Evolutionary conservation across 2,888 invertebrate species (phyloP).

Genomic region (Noctua pronuba): DNA sequence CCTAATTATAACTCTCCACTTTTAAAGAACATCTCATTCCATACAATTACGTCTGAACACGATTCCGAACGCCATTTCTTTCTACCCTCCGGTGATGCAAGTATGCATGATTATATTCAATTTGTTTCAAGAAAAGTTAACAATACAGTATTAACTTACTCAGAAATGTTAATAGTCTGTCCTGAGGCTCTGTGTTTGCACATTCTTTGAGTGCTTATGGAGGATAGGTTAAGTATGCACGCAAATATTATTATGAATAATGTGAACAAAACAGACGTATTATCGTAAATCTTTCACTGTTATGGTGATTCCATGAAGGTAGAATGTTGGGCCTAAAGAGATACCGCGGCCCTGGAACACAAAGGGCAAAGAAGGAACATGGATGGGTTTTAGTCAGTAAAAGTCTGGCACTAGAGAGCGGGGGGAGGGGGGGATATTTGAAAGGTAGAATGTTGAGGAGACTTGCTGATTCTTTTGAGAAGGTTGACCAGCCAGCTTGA

Average conservation of each 20-base stretch:
- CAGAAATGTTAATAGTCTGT: conserved; percentile 52
- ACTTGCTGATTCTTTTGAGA: neutral
- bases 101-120: conserved; percentile 57
- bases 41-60: conserved; percentile 48
- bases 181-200: conserved; percentile 53
- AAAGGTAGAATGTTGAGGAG: neutral
- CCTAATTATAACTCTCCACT: conserved; percentile 40
- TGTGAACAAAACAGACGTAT: conserved; percentile 28
- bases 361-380: too few relatives aligned
- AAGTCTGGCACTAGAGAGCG: too few relatives aligned
- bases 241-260: conserved; percentile 21
- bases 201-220: conserved; percentile 31
- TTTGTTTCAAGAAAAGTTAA: conserved; percentile 62
- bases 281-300: conserved; percentile 29
- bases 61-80: conserved; percentile 52
- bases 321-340: too few relatives aligned
- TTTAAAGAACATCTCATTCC: conserved; percentile 44
- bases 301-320: neutral
- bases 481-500: neutral
- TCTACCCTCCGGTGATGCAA: conserved; percentile 45
- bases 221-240: conserved; percentile 18
- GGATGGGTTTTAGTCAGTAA: too few relatives aligned
- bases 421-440: too few relatives aligned
- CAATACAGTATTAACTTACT: conserved; percentile 60
- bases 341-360: too few relatives aligned